A percentile compares a stretch with the other conserved stretches of the same genome.
These are phyloP conservation scores for Bombyx mandarina DNA, from an alignment of 1,140 invertebrate species.

Conservation along the genomic window DNA sequence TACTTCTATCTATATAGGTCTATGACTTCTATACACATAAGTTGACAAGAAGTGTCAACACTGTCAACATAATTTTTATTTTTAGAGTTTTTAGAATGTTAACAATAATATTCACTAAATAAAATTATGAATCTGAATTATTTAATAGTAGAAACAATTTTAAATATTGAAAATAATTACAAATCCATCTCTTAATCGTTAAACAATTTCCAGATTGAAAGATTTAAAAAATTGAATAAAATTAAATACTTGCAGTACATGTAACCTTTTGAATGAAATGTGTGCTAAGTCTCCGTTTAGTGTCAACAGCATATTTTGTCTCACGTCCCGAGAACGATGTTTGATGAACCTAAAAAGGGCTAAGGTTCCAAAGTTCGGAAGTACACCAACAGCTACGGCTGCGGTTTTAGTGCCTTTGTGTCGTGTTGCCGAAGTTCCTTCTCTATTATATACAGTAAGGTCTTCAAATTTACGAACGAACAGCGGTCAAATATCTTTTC, in stretches of 20 bases:
- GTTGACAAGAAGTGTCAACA: no score
- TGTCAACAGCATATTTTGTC: conserved; percentile 38
- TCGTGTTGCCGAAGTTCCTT: conserved; percentile 76
- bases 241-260: neutral
- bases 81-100: no score
- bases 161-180: no score
- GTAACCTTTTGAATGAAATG: conserved; percentile 7
- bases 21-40: no score
- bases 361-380: conserved; percentile 22
- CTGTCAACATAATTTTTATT: no score
- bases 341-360: conserved; percentile 41
- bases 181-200: neutral
- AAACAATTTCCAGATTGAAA: neutral
- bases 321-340: conserved; percentile 38
- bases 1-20: no score
- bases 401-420: conserved; percentile 83
- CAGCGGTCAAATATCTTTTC: conserved; percentile 89
- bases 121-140: no score
- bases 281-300: conserved; percentile 16
- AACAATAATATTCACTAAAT: no score
- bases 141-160: no score
- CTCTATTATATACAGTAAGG: conserved; percentile 87
- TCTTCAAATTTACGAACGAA: conserved; percentile 80
- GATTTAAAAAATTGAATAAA: neutral
- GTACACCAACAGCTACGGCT: conserved; percentile 22